A percentile compares a stretch with the other conserved stretches of the same genome.
phyloP scores from a whole-genome alignment of 2,113 vertebrate genomes.

The Colossoma macropomum region DNA sequence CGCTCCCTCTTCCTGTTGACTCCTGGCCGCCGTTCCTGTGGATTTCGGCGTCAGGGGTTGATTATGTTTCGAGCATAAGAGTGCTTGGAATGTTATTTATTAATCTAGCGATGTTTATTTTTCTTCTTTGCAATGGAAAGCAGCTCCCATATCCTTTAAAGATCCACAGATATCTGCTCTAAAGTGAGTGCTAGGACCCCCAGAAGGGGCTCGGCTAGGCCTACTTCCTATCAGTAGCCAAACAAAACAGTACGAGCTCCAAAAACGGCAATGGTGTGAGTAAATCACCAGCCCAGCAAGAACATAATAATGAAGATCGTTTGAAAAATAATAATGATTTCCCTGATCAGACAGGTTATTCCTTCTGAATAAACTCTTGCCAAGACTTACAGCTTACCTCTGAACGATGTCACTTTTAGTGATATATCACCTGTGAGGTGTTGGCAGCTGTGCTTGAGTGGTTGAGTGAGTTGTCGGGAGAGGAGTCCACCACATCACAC shows the following conservation, averaged over 20 bases:
- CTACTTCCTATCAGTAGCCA: not conserved
- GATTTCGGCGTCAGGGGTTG: not conserved
- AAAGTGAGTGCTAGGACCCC: slow-evolving; percentile 48
- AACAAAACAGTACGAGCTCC: not conserved
- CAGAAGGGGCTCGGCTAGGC: slow-evolving; percentile 28
- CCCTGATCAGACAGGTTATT: not conserved
- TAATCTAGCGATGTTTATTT: not conserved
- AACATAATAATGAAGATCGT: not conserved
- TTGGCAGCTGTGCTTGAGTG: not conserved
- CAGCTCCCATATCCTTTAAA: slow-evolving; percentile 32
- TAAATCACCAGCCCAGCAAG: not conserved
- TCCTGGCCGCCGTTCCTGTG: not conserved
- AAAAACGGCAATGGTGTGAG: not conserved
- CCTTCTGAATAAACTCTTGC: not conserved
- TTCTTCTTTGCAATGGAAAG: slow-evolving; percentile 19
- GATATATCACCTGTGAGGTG: not conserved
- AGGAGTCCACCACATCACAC: slow-evolving; percentile 17
- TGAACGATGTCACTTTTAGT: slow-evolving; percentile 20
- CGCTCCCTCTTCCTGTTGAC: not conserved
- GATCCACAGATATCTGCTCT: slow-evolving; percentile 48
- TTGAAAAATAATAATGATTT: slow-evolving; percentile 30
- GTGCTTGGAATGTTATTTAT: slow-evolving; percentile 6
- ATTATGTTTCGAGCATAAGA: not conserved
- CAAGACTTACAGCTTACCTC: slow-evolving; percentile 11
- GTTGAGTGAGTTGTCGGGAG: not conserved